Conservation (phyloP, 1,140 invertebrate species). For the Camponotus pennsylvanicus region DNA sequence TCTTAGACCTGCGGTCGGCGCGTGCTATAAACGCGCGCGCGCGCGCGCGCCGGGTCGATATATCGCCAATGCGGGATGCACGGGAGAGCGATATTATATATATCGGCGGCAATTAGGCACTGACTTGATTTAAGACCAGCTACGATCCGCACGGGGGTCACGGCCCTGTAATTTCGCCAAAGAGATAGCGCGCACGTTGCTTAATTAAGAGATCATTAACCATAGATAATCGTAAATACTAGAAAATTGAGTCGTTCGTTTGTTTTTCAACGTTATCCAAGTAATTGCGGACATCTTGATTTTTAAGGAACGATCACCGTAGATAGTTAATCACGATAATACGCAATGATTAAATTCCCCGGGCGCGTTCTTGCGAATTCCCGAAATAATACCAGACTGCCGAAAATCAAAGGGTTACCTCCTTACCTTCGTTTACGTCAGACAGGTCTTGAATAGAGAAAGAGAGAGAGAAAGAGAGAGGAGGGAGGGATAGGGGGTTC, state of each 20-base stretch:
- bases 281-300: constrained; percentile 1
- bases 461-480: background rate
- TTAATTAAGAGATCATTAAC: constrained; percentile 53
- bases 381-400: constrained; percentile 64
- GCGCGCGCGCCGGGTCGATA: background rate
- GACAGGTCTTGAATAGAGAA: constrained; percentile 45
- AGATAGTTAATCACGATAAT: constrained; percentile 17
- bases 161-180: constrained; percentile 42
- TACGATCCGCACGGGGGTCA: constrained; percentile 11
- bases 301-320: background rate
- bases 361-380: constrained; percentile 65
- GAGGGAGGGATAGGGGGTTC: background rate
- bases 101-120: constrained; percentile 66
- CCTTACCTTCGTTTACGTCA: constrained; percentile 55
- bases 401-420: constrained; percentile 70
- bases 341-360: constrained; percentile 58
- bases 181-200: background rate
- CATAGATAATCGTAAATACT: background rate
- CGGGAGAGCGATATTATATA: constrained; percentile 58
- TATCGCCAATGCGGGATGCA: background rate
- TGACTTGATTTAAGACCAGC: constrained; percentile 62
- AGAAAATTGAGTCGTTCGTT: constrained; percentile 37
- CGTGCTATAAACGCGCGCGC: constrained; percentile 35
- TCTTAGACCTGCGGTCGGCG: background rate
- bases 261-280: background rate